phyloP scores from a whole-genome alignment of 2,113 vertebrate genomes.

The Cyrtonyx montezumae region DNA sequence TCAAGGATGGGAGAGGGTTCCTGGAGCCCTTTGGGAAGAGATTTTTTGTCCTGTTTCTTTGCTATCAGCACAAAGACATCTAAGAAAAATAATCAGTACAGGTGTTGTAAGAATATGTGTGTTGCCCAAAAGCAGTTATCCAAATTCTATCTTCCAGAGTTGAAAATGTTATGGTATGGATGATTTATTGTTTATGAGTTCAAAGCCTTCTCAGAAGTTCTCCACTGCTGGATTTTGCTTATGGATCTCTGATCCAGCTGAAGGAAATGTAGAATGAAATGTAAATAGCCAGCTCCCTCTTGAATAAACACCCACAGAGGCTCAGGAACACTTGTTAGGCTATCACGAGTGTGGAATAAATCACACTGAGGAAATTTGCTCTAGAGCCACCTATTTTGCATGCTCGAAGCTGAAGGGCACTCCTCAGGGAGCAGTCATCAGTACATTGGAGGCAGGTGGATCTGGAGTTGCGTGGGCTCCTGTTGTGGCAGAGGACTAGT shows the following conservation, averaged over 20 bases:
- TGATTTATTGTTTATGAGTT: constrained; percentile 62
- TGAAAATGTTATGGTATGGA: not conserved
- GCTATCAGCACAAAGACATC: rapidly evolving
- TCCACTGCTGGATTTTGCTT: not conserved
- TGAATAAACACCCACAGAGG: constrained; percentile 51
- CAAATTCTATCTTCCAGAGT: not conserved
- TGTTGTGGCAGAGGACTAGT: constrained; percentile 52
- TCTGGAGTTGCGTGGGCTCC: not conserved
- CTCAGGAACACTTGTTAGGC: constrained; percentile 54
- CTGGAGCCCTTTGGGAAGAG: not conserved
- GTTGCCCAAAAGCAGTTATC: not conserved
- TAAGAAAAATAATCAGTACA: rapidly evolving
- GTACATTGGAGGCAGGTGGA: constrained; percentile 30
- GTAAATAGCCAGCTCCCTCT: constrained; percentile 58
- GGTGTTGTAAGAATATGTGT: not conserved
- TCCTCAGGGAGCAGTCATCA: constrained; percentile 2
- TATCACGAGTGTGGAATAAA: constrained; percentile 60
- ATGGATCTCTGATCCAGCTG: constrained; percentile 46
- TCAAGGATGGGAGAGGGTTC: rapidly evolving
- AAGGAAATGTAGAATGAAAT: constrained; percentile 64
- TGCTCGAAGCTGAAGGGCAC: not conserved
- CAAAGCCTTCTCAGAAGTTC: not conserved
- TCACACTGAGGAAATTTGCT: constrained; percentile 36
- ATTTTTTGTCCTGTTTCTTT: not conserved
- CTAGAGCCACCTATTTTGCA: constrained; percentile 20